A percentile compares a stretch with the other conserved stretches of the same genome.
Evolutionary conservation across 2,113 vertebrate genomes (phyloP).

Genomic region (Scatophagus argus): DNA sequence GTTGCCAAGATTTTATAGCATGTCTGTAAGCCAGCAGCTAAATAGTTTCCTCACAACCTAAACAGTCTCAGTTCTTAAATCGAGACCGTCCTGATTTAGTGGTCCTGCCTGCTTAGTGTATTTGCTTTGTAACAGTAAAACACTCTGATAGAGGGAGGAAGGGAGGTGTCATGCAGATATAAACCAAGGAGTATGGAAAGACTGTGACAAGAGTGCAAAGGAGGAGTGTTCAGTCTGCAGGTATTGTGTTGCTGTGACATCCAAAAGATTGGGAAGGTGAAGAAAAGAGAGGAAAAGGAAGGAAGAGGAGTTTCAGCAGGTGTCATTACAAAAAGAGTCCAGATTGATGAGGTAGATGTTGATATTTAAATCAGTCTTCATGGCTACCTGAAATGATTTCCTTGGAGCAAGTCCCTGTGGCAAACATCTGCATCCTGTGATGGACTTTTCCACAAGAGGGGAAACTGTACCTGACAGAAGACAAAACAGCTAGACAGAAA

Average conservation of each 20-base stretch:
- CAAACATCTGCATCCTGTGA: slow-evolving; percentile 3
- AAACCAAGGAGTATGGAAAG: slow-evolving; percentile 41
- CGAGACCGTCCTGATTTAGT: slow-evolving; percentile 46
- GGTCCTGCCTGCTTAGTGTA: slow-evolving; percentile 51
- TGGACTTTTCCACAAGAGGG: not conserved
- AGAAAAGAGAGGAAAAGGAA: slow-evolving; percentile 24
- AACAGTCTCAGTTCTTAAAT: slow-evolving; percentile 47
- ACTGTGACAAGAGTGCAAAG: slow-evolving; percentile 26
- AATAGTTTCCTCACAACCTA: slow-evolving; percentile 46
- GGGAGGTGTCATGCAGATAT: slow-evolving; percentile 44
- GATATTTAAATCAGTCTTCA: slow-evolving; percentile 54
- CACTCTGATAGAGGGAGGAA: slow-evolving; percentile 54
- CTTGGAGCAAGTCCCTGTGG: not conserved
- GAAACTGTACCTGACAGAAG: not conserved
- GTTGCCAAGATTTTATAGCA: slow-evolving; percentile 24
- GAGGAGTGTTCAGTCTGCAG: slow-evolving; percentile 40
- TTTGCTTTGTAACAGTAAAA: slow-evolving; percentile 65
- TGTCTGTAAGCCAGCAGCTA: slow-evolving; percentile 36
- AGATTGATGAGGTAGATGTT: not conserved
- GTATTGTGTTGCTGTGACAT: slow-evolving; percentile 42
- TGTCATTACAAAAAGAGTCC: slow-evolving; percentile 18
- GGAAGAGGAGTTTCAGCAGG: slow-evolving; percentile 15
- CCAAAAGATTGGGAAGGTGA: slow-evolving; percentile 8
- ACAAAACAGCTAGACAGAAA: too few relatives aligned
- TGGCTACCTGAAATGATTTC: not conserved